These are phyloP conservation scores for Leptarthrus brevirostris DNA, from an alignment of 2,888 invertebrate genomes.

Conservation along the genomic window DNA sequence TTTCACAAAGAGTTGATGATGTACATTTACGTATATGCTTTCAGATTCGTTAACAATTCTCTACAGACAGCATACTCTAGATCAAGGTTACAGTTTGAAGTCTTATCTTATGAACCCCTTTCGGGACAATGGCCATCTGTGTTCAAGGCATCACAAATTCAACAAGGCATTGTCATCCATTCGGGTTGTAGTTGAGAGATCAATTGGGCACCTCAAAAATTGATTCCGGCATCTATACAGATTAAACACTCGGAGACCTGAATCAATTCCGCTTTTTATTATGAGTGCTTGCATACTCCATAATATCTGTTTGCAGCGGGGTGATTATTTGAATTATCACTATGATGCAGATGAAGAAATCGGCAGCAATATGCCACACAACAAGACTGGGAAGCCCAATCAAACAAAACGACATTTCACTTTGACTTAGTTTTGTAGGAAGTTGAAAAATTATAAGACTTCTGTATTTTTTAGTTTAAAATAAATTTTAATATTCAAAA, in stretches of 20 bases:
- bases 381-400: too few relatives aligned
- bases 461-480: too few relatives aligned
- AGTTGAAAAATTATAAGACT: too few relatives aligned
- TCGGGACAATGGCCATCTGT: neutral
- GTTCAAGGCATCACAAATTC: neutral
- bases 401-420: too few relatives aligned
- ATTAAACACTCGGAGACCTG: neutral
- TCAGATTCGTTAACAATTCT: neutral
- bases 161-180: neutral
- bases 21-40: neutral
- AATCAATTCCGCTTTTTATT: neutral
- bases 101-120: neutral
- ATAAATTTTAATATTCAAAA: too few relatives aligned
- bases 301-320: neutral
- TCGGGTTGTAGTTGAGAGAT: neutral
- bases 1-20: neutral
- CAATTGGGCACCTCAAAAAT: neutral
- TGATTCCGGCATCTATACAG: neutral
- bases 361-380: too few relatives aligned
- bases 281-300: neutral
- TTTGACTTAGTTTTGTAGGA: too few relatives aligned
- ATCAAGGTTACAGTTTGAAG: conserved; percentile 2
- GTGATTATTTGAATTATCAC: too few relatives aligned
- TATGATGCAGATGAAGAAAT: too few relatives aligned
- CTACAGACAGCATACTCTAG: neutral